Evolutionary conservation across 2,888 invertebrate species (phyloP).

Genomic region (Troglohyphantes excavatus): DNA sequence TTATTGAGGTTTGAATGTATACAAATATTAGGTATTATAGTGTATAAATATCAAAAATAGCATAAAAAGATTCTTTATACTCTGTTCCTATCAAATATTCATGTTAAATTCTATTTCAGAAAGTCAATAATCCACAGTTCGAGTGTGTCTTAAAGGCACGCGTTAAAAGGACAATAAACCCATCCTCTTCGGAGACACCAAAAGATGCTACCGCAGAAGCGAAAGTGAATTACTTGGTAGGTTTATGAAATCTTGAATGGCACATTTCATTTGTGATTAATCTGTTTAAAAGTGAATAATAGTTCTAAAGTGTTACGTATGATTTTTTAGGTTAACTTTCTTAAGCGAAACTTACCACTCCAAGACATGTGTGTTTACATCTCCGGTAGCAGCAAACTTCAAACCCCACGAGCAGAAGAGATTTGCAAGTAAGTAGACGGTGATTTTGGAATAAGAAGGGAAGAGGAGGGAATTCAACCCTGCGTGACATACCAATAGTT

Average conservation of each 20-base stretch:
- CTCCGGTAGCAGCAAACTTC: constrained; percentile 77
- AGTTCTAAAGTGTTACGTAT: neutral
- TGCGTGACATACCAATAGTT: too few relatives aligned
- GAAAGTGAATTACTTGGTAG: constrained; percentile 79
- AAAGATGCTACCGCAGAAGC: constrained; percentile 79
- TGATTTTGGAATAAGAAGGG: too few relatives aligned
- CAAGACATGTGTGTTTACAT: constrained; percentile 80
- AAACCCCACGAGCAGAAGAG: constrained; percentile 75
- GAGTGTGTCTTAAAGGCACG: constrained; percentile 72
- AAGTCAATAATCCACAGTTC: constrained; percentile 75
- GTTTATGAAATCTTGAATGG: neutral
- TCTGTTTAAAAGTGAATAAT: neutral
- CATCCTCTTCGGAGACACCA: constrained; percentile 78
- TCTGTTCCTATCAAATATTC: neutral
- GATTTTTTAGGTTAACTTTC: constrained; percentile 73
- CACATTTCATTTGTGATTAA: neutral
- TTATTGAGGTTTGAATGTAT: neutral
- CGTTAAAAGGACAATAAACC: constrained; percentile 79
- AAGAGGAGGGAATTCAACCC: too few relatives aligned
- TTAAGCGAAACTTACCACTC: constrained; percentile 78
- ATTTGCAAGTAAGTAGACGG: constrained; percentile 79
- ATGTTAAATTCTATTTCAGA: constrained; percentile 36
- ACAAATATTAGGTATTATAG: neutral
- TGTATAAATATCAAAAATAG: neutral
- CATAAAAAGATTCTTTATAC: neutral